Percentiles rank a stretch among this genome's conserved stretches.
Evolutionary conservation across 2,113 vertebrate genomes (phyloP).

Genomic region (Aythya baeri): DNA sequence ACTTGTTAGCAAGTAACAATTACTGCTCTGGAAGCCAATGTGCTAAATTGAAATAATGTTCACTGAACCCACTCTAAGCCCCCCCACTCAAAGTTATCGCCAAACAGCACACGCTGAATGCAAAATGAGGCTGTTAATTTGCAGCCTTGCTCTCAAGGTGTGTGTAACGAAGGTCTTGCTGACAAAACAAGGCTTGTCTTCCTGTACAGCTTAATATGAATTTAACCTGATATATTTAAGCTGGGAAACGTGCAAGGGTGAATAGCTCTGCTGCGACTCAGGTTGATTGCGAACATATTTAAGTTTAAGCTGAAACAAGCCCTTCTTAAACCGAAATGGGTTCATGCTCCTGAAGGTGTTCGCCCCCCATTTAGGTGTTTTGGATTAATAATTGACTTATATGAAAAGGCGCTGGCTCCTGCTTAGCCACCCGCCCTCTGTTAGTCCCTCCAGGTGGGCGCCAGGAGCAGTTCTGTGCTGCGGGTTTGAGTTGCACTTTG

Average conservation of each 20-base stretch:
- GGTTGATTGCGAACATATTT: neutral
- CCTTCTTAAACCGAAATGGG: neutral
- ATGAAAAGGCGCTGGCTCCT: neutral
- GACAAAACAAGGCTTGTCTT: neutral
- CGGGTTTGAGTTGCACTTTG: fast-evolving
- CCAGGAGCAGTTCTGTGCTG: neutral
- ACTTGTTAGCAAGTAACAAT: neutral
- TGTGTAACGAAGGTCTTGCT: neutral
- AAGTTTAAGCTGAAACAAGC: neutral
- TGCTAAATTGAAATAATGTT: neutral
- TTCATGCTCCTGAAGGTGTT: fast-evolving
- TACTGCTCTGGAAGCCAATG: neutral
- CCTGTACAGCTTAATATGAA: neutral
- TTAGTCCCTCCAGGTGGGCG: neutral
- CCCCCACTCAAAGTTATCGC: neutral
- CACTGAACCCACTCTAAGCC: neutral
- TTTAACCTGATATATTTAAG: neutral
- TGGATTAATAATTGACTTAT: neutral
- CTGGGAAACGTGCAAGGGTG: neutral
- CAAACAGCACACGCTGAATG: neutral
- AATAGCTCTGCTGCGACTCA: neutral
- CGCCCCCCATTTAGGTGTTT: fast-evolving
- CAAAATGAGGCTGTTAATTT: neutral
- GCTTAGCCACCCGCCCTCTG: neutral
- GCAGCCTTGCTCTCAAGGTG: neutral